These are phyloP conservation scores for Masticophis lateralis DNA, from an alignment of 2,797 vertebrate genomes.

Conservation along the genomic window DNA sequence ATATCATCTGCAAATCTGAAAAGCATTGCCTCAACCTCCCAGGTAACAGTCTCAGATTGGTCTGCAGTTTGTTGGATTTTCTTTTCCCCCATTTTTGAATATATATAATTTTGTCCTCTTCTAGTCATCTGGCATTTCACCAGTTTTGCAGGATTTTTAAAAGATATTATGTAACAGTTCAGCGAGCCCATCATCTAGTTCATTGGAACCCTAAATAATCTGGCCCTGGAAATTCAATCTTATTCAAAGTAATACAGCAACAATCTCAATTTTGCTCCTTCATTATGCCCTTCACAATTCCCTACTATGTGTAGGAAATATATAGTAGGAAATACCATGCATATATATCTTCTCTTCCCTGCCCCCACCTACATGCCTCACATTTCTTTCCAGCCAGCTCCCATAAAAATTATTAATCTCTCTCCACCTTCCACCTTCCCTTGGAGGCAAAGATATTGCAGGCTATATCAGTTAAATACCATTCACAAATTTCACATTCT, in stretches of 20 bases:
- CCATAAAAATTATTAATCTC: constrained; percentile 53
- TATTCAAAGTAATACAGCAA: background rate
- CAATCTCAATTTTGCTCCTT: background rate
- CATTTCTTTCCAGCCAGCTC: constrained; percentile 51
- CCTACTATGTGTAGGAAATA: background rate
- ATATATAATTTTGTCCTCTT: background rate
- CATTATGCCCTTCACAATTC: background rate
- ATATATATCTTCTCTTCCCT: constrained; percentile 40
- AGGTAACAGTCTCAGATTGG: background rate
- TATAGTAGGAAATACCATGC: too few species aligned
- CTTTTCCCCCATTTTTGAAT: background rate
- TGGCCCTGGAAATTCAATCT: background rate
- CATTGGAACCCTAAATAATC: background rate
- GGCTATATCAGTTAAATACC: constrained; percentile 21
- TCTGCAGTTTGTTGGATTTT: background rate
- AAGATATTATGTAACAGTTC: background rate
- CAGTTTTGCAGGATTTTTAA: background rate
- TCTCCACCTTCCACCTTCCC: constrained; percentile 47
- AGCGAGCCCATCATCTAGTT: background rate
- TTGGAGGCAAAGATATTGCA: constrained; percentile 51
- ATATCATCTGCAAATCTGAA: background rate
- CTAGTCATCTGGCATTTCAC: background rate
- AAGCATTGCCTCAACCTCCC: background rate
- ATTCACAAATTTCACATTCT: constrained; percentile 30
- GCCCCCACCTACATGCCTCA: constrained; percentile 52